Base-by-base conservation (phyloP, 1,140 invertebrate species). In the Varroa destructor region DNA sequence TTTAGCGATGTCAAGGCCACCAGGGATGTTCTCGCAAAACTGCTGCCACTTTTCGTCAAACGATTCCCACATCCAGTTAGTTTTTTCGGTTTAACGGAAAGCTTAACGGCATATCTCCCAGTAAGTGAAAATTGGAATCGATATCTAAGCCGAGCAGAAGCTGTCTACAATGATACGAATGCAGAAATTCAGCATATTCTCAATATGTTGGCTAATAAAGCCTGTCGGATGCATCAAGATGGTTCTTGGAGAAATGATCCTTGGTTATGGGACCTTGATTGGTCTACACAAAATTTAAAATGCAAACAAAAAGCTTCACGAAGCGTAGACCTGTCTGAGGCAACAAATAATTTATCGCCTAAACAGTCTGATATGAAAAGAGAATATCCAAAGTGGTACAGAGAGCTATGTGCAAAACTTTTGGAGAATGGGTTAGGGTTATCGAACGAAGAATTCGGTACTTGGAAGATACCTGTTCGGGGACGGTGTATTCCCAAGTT, bases 191-290 rank as follows among this genome's bases (percentile, higher is more conserved):
- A 89, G 77, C 83, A 87, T 61, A 83, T 87, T 72, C 81, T 98
- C 25, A 85, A 87, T 0, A 84, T 86, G 75, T 84, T 90, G 76
- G 93, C 93, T 0, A 86, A 94, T 77, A 85, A 91, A 78, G 88
- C 90, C 8, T 93, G 91, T 77, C 81, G 85, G 55, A 78, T 93
- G 2, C 81, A 91, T 76, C 84, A 89, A 71, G 81, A 87, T 75
- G 82, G 89, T 0, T 82, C 85, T 76, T 94, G 91, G 77, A 88
- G 88, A 77, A 79, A 89, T 55, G 89, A 97, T 83, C 82, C 92
- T 0, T 98, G 94, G 94, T 85, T 97, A 78, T 97, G 93, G 91
- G 88, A 96, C 81, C 85, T 96, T 77, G 91, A 97, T 80, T 98
- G 95, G 94, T 85, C 85, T 25, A 84, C 84, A 0, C 87, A 88